Base-by-base conservation (phyloP, 1,140 invertebrate genomes). In the Papilio helenus region DNA sequence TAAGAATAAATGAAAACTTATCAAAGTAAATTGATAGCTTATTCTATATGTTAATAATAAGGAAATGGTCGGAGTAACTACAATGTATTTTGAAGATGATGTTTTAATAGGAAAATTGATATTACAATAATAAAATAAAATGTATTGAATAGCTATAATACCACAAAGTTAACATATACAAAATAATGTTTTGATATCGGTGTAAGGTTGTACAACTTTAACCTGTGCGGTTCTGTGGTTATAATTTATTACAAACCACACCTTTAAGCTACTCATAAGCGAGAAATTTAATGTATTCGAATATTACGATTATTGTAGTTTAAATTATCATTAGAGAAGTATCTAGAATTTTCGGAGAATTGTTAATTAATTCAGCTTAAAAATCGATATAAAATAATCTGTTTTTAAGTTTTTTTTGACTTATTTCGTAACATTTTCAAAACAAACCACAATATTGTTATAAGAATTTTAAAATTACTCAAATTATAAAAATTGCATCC, bases 181-280 rank as follows among this genome's bases (percentile, higher is more conserved):
- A 55, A 55, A 55, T 55, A 34, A 14, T 68, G 61, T 29, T 16
- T 68, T 68, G 26, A 16, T 68, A 68, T 68, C 61, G 61, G 23
- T 68, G 26, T 68, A 68, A 68, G 61, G 26, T 68, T 29, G 16
- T 29, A 68, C 26, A 68, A 29, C 26, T 68, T 68, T 29, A 68
- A 68, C 61, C 61, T 68, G 61, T 68, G 26, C 14, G 61, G 61
- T 68, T 14, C 14, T 68, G 61, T 68, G 61, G 61, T 29, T 29
- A 68, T 10, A 58, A 20, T 68, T 29, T 68, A 16, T 29, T 68
- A 29, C 18, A 29, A 68, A 68, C 58, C 58, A 68, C 61, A 29
- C 14, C 61, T 29, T 68, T 29, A 68, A 68, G 23, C 23, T 68
- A 68, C 26, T 3, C 34, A 29, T 29, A 34, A 34, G 26, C 23